These are phyloP conservation scores for Protobothrops flavoviridis DNA, from an alignment of 2,113 vertebrate species.

Conservation along the genomic window DNA sequence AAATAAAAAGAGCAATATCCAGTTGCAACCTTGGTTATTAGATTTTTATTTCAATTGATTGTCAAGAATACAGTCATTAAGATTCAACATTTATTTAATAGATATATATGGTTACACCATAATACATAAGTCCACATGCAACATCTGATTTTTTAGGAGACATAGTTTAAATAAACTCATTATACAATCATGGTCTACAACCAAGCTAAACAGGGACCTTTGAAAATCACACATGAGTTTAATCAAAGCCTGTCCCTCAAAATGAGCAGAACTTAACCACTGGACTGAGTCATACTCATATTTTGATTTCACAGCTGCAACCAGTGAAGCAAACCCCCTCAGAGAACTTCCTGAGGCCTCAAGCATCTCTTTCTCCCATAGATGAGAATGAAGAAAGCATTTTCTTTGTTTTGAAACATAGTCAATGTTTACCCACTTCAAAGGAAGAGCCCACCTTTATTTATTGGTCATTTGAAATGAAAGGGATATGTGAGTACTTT, in stretches of 20 bases:
- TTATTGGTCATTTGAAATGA: slow-evolving; percentile 32
- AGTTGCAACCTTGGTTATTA: slow-evolving; percentile 70
- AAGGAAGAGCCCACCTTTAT: slow-evolving; percentile 46
- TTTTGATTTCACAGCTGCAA: slow-evolving; percentile 67
- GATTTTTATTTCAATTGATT: slow-evolving; percentile 76
- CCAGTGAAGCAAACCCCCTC: slow-evolving; percentile 60
- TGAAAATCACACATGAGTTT: slow-evolving; percentile 76
- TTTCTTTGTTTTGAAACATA: slow-evolving; percentile 54
- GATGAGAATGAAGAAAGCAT: slow-evolving; percentile 59
- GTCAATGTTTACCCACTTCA: slow-evolving; percentile 54
- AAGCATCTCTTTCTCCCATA: slow-evolving; percentile 36
- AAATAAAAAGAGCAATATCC: slow-evolving; percentile 65
- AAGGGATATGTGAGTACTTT: neutral
- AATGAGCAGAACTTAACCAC: slow-evolving; percentile 69
- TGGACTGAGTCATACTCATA: slow-evolving; percentile 58
- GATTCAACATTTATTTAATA: slow-evolving; percentile 79
- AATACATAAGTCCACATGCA: slow-evolving; percentile 73
- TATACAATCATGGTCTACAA: slow-evolving; percentile 75
- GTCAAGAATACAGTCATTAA: slow-evolving; percentile 75
- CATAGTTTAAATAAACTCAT: slow-evolving; percentile 82
- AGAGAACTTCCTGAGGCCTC: slow-evolving; percentile 50
- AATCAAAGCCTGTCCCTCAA: slow-evolving; percentile 76
- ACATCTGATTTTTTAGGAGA: slow-evolving; percentile 78
- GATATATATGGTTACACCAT: slow-evolving; percentile 77
- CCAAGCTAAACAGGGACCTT: slow-evolving; percentile 70